A percentile compares a stretch with the other conserved stretches of the same genome.
Evolutionary conservation across 2,888 invertebrate species (phyloP).

Genomic region (Ceriagrion tenellum): DNA sequence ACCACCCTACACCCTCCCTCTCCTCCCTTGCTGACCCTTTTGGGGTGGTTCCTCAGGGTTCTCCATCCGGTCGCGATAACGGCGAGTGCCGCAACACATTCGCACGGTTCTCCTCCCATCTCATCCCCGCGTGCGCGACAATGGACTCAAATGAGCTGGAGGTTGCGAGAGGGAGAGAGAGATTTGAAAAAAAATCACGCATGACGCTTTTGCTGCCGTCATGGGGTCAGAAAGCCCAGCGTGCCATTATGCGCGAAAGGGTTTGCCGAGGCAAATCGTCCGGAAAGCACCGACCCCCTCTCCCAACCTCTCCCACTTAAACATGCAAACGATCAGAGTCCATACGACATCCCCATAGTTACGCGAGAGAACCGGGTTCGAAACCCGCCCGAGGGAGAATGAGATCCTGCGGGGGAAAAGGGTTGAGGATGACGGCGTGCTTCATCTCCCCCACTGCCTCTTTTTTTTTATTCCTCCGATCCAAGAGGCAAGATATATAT

Average conservation of each 20-base stretch:
- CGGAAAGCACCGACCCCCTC: background rate
- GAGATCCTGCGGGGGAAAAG: background rate
- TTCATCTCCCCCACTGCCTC: background rate
- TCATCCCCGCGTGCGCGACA: background rate
- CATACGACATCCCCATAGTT: background rate
- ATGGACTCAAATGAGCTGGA: slow-evolving; percentile 1
- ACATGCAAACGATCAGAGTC: background rate
- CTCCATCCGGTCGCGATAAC: background rate
- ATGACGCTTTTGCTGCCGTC: background rate
- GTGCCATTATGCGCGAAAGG: background rate
- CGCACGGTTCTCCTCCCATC: background rate
- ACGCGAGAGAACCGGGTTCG: background rate
- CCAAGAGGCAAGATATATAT: background rate
- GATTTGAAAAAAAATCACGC: background rate
- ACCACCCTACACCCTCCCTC: background rate
- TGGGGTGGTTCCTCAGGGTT: background rate
- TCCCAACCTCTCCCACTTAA: background rate
- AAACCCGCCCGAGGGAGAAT: background rate
- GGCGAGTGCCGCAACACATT: background rate
- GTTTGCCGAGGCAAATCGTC: background rate
- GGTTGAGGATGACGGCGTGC: background rate
- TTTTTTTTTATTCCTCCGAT: background rate
- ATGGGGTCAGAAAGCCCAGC: background rate
- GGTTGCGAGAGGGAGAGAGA: background rate
- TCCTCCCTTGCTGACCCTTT: background rate